phyloP scores from a whole-genome alignment of 2,113 vertebrate species.

The Datnioides undecimradiatus region DNA sequence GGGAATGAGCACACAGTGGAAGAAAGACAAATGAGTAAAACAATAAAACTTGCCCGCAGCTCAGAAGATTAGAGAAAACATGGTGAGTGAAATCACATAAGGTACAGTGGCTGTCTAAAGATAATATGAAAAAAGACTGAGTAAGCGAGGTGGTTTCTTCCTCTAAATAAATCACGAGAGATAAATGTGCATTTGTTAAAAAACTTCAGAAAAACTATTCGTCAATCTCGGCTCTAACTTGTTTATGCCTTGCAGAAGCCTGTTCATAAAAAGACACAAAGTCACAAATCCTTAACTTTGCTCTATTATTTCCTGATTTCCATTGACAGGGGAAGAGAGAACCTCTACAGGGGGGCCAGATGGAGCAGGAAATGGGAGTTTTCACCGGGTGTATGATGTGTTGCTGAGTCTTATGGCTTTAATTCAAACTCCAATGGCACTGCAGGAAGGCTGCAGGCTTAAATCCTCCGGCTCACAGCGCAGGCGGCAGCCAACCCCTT shows the following conservation, averaged over 20 bases:
- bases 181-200: constrained; percentile 39
- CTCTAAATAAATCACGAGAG: constrained; percentile 45
- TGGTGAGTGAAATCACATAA: constrained; percentile 51
- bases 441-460: constrained; percentile 43
- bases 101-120: constrained; percentile 35
- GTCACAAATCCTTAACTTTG: constrained; percentile 15
- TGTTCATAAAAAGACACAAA: constrained; percentile 31
- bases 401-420: constrained; percentile 42
- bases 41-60: constrained; percentile 63
- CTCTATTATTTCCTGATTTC: constrained; percentile 51
- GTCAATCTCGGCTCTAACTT: constrained; percentile 12
- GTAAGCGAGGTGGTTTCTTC: constrained; percentile 29
- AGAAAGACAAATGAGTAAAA: constrained; percentile 68
- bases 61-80: constrained; percentile 47
- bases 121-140: constrained; percentile 44
- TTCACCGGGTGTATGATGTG: constrained; percentile 22
- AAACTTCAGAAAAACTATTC: constrained; percentile 10
- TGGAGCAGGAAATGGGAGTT: constrained; percentile 59
- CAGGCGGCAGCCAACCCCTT: constrained; percentile 36
- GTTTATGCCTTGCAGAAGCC: constrained; percentile 24
- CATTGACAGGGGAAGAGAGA: constrained; percentile 31
- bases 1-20: constrained; percentile 54
- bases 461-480: constrained; percentile 26
- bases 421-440: constrained; percentile 56
- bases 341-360: constrained; percentile 10